These are phyloP conservation scores for Bathynomus jamesi DNA, from an alignment of 1,140 invertebrate genomes.

Conservation along the genomic window DNA sequence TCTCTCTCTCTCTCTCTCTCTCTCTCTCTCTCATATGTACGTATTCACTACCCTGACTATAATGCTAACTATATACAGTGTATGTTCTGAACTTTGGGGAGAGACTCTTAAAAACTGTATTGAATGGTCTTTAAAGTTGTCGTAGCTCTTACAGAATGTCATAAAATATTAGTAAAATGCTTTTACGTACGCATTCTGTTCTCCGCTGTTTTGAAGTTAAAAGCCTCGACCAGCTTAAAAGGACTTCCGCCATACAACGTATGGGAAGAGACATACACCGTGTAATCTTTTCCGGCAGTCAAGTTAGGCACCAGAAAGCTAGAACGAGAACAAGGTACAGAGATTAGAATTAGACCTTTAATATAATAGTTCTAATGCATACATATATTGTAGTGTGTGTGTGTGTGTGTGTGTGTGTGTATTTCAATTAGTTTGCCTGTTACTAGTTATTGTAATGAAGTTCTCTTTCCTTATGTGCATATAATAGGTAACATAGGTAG, in stretches of 20 bases:
- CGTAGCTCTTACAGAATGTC: no score
- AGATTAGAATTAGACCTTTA: neutral
- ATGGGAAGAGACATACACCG: slow-evolving; percentile 26
- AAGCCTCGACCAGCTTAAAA: slow-evolving; percentile 27
- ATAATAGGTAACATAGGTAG: no score
- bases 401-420: neutral
- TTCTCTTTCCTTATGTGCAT: no score
- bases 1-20: no score
- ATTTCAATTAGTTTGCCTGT: neutral
- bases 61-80: no score
- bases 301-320: slow-evolving; percentile 23
- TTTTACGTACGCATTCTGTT: slow-evolving; percentile 27
- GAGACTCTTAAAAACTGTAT: no score
- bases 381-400: neutral
- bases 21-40: no score
- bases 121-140: no score
- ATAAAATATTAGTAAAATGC: neutral
- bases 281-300: slow-evolving; percentile 23
- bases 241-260: slow-evolving; percentile 24
- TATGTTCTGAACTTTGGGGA: no score
- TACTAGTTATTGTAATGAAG: no score
- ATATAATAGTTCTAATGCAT: neutral
- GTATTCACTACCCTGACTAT: no score
- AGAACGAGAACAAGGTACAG: neutral
- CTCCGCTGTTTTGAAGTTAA: slow-evolving; percentile 29